phyloP scores from a whole-genome alignment of 2,113 vertebrate species.

The Hyperopisus bebe region DNA sequence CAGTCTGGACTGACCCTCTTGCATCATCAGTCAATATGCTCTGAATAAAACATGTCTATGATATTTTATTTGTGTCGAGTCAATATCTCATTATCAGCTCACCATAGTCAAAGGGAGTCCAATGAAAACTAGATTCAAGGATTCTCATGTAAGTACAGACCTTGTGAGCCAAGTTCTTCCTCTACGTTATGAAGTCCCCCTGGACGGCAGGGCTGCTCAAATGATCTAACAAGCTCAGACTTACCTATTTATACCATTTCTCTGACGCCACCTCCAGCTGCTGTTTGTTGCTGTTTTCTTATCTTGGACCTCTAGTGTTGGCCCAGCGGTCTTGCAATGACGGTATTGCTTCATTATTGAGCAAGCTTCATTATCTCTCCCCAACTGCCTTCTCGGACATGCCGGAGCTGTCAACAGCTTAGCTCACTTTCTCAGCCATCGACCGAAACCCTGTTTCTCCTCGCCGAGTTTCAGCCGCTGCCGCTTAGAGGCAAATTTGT shows the following conservation, averaged over 20 bases:
- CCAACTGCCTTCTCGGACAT: neutral
- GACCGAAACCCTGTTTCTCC: neutral
- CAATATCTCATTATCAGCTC: neutral
- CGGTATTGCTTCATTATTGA: neutral
- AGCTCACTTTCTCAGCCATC: neutral
- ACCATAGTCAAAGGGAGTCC: neutral
- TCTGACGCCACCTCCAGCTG: neutral
- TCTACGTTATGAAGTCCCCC: neutral
- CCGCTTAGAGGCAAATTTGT: neutral
- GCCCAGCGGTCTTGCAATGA: neutral
- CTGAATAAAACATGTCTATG: constrained; percentile 9
- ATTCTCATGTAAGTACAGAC: neutral
- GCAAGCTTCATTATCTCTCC: neutral
- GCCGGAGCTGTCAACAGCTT: neutral
- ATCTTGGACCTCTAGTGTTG: neutral
- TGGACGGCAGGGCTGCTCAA: neutral
- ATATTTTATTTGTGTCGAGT: neutral
- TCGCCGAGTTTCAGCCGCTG: neutral
- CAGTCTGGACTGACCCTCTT: neutral
- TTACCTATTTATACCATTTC: neutral
- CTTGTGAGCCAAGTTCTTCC: neutral
- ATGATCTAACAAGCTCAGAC: neutral
- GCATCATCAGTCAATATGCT: neutral
- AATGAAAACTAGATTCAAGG: neutral
- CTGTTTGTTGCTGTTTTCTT: neutral